These are phyloP conservation scores for Acropternis orthonyx DNA, from an alignment of 2,797 vertebrate genomes.

Conservation along the genomic window DNA sequence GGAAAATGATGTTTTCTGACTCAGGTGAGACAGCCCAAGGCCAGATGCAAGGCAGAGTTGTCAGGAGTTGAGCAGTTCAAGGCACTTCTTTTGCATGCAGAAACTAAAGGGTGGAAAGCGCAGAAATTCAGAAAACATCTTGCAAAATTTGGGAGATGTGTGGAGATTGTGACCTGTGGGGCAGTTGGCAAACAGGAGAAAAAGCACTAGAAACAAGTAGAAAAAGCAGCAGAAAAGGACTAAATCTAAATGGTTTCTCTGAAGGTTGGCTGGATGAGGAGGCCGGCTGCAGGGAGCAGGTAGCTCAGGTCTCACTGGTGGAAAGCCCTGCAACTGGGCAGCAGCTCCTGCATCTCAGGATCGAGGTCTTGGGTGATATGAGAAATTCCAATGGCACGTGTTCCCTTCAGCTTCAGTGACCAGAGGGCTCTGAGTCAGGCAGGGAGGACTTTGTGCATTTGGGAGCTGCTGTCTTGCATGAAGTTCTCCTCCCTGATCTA, in stretches of 20 bases:
- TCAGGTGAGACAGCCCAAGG: not conserved
- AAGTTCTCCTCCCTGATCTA: not conserved
- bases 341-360: accelerated
- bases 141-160: not conserved
- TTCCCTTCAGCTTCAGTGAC: not conserved
- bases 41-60: not conserved
- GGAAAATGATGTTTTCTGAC: not conserved
- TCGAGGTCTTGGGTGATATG: not conserved
- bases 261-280: not conserved
- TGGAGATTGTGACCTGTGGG: not conserved
- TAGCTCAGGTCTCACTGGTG: accelerated
- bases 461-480: accelerated
- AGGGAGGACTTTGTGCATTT: not conserved
- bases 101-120: not conserved
- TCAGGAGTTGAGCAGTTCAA: not conserved
- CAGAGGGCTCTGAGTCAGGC: not conserved
- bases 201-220: not conserved
- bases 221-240: not conserved
- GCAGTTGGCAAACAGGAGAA: not conserved
- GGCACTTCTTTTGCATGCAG: not conserved
- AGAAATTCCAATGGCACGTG: accelerated
- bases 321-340: not conserved
- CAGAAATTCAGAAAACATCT: not conserved
- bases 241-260: not conserved
- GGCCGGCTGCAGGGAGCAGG: not conserved